phyloP scores from a whole-genome alignment of 2,888 invertebrate species.

The Mythimna loreyi region DNA sequence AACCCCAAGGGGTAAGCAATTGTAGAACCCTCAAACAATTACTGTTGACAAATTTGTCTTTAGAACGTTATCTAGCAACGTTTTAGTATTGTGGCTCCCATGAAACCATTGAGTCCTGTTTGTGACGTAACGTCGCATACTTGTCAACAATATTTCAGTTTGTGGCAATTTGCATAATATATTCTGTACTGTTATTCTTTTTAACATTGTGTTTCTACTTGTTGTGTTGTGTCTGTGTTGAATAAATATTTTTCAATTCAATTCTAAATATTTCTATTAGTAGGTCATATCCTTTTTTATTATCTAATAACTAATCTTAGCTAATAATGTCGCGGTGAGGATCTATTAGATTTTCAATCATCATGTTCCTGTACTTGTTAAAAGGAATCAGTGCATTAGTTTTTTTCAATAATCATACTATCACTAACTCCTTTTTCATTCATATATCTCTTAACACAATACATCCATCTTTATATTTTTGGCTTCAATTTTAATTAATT shows the following conservation, averaged over 20 bases:
- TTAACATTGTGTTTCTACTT: too few species aligned
- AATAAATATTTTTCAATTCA: neutral
- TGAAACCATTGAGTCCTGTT: neutral
- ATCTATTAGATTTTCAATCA: neutral
- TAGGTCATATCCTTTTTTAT: slow-evolving; percentile 11
- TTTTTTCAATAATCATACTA: too few species aligned
- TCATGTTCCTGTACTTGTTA: too few species aligned
- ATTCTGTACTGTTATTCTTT: too few species aligned
- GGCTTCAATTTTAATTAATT: too few species aligned
- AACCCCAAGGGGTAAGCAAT: slow-evolving; percentile 46
- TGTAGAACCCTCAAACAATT: slow-evolving; percentile 58
- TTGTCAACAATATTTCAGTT: neutral
- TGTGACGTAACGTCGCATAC: neutral
- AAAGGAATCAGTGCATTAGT: too few species aligned
- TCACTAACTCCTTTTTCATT: too few species aligned
- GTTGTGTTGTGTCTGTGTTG: neutral
- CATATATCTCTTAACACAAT: too few species aligned
- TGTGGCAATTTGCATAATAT: neutral
- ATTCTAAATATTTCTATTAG: slow-evolving; percentile 1
- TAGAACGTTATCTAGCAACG: slow-evolving; percentile 42
- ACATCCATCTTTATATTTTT: too few species aligned
- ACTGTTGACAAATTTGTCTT: slow-evolving; percentile 48
- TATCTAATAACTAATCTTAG: slow-evolving; percentile 13
- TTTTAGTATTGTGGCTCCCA: slow-evolving; percentile 18
- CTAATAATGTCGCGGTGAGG: neutral